These are phyloP conservation scores for Samia ricini DNA, from an alignment of 1,140 invertebrate genomes.

Conservation along the genomic window DNA sequence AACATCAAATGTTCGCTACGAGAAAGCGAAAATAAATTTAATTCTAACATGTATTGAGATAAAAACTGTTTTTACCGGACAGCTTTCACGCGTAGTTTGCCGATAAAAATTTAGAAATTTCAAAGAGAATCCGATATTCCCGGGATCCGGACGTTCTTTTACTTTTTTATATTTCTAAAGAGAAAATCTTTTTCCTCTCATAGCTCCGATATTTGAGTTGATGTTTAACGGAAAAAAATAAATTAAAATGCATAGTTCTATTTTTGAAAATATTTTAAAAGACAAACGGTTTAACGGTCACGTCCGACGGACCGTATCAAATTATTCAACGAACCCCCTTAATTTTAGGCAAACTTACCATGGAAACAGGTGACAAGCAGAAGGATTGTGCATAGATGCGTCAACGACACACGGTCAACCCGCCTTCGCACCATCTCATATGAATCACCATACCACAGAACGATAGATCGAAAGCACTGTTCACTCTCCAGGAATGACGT, in stretches of 20 bases:
- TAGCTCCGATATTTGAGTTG: neutral
- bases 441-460: constrained; percentile 57
- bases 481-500: constrained; percentile 49
- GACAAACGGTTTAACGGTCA: constrained; percentile 27
- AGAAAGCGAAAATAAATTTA: neutral
- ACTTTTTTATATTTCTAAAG: neutral
- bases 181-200: neutral
- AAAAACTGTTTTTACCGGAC: neutral
- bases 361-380: constrained; percentile 60
- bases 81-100: neutral
- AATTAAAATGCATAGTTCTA: too few species aligned
- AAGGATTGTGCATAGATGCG: constrained; percentile 49
- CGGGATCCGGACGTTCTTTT: neutral
- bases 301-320: constrained; percentile 41
- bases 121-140: constrained; percentile 5
- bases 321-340: constrained; percentile 31
- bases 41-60: neutral
- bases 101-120: constrained; percentile 1
- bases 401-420: constrained; percentile 42
- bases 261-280: too few species aligned
- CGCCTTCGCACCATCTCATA: constrained; percentile 61
- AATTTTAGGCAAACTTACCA: constrained; percentile 51
- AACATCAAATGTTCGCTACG: neutral
- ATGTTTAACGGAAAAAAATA: neutral
- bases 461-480: constrained; percentile 44